A percentile compares a stretch with the other conserved stretches of the same genome.
Evolutionary conservation across 2,797 vertebrate species (phyloP).

Genomic region (Amniataba percoides): DNA sequence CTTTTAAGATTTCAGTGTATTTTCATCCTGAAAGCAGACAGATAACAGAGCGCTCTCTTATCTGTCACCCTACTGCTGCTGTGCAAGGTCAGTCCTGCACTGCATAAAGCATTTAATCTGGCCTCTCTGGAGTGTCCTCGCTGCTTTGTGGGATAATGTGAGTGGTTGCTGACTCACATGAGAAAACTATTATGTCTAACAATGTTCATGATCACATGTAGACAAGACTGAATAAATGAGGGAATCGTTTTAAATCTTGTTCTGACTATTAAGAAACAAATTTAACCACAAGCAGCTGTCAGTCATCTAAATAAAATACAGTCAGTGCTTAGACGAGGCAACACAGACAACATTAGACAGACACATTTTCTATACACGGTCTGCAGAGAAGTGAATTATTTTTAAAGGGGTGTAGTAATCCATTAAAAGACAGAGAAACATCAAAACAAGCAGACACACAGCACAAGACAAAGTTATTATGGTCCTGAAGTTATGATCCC

Average conservation of each 20-base stretch:
- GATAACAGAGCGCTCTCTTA: neutral
- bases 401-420: neutral
- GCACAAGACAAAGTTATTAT: neutral
- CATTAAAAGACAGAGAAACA: neutral
- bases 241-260: neutral
- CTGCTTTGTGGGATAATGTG: neutral
- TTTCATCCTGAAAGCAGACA: neutral
- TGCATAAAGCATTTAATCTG: neutral
- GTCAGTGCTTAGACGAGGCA: neutral
- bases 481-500: too few relatives aligned
- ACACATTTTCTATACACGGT: too few relatives aligned
- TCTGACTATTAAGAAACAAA: neutral
- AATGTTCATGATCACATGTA: neutral
- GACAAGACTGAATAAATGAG: neutral
- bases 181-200: neutral
- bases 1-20: neutral
- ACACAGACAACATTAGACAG: neutral
- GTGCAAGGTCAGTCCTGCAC: constrained; percentile 2
- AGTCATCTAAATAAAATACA: neutral
- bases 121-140: neutral
- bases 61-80: neutral
- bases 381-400: neutral
- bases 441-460: neutral
- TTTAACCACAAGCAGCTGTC: neutral
- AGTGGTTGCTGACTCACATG: neutral